These are phyloP conservation scores for Umimayanthus chanpuru DNA, from an alignment of 92 coral and sea anemone species.

Conservation along the genomic window DNA sequence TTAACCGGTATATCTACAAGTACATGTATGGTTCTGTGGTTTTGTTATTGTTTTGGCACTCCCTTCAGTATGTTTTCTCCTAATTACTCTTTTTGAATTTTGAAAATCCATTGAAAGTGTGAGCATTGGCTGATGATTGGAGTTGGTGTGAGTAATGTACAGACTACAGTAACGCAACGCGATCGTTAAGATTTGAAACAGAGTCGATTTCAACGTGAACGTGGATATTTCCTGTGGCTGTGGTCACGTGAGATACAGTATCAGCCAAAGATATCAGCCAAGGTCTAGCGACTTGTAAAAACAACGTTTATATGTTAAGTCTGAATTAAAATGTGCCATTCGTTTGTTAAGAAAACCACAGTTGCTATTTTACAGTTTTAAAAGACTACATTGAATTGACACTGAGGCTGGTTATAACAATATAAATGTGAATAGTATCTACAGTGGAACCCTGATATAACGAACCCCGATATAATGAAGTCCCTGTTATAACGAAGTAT, in stretches of 20 bases:
- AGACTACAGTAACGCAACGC: neutral
- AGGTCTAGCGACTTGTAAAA: too few species aligned
- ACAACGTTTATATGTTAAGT: too few species aligned
- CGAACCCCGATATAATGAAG: too few species aligned
- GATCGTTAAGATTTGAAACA: neutral
- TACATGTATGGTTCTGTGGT: too few species aligned
- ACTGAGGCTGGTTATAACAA: too few species aligned
- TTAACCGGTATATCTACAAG: too few species aligned
- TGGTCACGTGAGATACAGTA: neutral
- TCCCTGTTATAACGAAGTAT: too few species aligned
- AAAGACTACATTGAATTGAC: too few species aligned
- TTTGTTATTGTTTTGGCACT: neutral
- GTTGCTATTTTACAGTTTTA: too few species aligned
- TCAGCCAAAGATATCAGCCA: too few species aligned
- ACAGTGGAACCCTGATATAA: too few species aligned
- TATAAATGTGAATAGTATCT: too few species aligned
- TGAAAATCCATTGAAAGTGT: neutral
- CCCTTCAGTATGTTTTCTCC: conserved; percentile 20
- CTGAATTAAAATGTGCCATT: neutral
- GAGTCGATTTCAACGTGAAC: neutral
- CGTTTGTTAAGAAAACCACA: neutral
- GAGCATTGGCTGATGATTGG: neutral
- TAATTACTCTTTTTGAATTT: neutral
- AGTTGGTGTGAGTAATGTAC: neutral
- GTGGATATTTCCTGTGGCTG: neutral